A percentile compares a stretch with the other conserved stretches of the same genome.
These are phyloP conservation scores for Serranus cabrilla DNA, from an alignment of 2,797 vertebrate genomes.

Conservation along the genomic window DNA sequence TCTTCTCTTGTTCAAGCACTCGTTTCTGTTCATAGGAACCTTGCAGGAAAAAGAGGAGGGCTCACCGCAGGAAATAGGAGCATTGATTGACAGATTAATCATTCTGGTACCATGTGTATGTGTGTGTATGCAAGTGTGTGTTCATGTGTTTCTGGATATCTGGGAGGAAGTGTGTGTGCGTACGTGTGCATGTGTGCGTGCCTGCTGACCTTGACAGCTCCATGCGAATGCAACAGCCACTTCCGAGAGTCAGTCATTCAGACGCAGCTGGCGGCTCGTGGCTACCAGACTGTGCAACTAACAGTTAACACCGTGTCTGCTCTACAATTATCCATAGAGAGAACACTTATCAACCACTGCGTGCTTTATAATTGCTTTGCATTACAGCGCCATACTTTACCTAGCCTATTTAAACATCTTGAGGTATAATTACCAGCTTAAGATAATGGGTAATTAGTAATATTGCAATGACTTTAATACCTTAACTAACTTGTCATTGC, in stretches of 20 bases:
- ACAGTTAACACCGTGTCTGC: constrained; percentile 65
- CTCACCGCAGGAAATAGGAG: constrained; percentile 79
- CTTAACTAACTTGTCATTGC: constrained; percentile 41
- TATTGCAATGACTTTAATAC: constrained; percentile 47
- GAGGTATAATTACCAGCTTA: constrained; percentile 55
- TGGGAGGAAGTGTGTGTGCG: constrained; percentile 59
- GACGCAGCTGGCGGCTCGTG: constrained; percentile 70
- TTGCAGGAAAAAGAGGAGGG: constrained; percentile 78
- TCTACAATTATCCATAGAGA: constrained; percentile 70
- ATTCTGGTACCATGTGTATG: constrained; percentile 76
- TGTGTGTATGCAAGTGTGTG: constrained; percentile 27
- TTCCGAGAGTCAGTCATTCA: constrained; percentile 72
- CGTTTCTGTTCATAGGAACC: constrained; percentile 73
- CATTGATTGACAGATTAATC: constrained; percentile 90
- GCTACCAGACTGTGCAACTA: constrained; percentile 61
- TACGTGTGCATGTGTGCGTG: constrained; percentile 16
- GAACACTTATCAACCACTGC: constrained; percentile 49
- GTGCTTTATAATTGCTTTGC: constrained; percentile 58
- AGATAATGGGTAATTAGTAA: constrained; percentile 56
- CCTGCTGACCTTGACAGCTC: constrained; percentile 85
- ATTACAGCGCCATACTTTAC: constrained; percentile 42
- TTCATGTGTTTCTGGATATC: constrained; percentile 55
- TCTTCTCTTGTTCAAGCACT: constrained; percentile 64
- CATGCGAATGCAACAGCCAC: constrained; percentile 68
- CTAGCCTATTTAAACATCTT: constrained; percentile 54